These are phyloP conservation scores for Platysternon megacephalum DNA, from an alignment of 2,113 vertebrate genomes.

Conservation along the genomic window DNA sequence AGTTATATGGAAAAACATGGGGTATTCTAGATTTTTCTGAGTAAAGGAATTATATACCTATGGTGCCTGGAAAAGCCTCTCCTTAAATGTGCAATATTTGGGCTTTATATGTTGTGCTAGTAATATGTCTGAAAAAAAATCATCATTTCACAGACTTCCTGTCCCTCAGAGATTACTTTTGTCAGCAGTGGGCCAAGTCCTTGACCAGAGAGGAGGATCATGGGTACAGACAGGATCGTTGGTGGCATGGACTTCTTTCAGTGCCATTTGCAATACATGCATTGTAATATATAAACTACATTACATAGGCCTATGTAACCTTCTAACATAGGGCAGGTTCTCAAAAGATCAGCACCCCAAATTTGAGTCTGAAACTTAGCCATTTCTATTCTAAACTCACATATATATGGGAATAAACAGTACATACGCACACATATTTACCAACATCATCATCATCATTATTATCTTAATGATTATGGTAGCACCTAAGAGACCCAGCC, in stretches of 20 bases:
- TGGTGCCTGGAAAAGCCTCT: not conserved
- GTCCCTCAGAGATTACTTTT: not conserved
- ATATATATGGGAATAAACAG: not conserved
- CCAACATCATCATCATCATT: not conserved
- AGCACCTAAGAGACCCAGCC: not conserved
- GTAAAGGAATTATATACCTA: not conserved
- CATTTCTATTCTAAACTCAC: not conserved
- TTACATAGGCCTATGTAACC: not conserved
- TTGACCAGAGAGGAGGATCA: not conserved
- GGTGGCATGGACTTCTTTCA: not conserved
- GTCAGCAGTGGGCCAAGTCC: not conserved
- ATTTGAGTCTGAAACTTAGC: not conserved
- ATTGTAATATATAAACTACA: not conserved
- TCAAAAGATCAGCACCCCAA: not conserved
- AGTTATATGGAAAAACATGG: not conserved
- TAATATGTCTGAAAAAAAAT: not conserved
- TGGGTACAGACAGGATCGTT: not conserved
- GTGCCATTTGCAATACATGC: not conserved
- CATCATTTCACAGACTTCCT: not conserved
- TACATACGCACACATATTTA: not conserved
- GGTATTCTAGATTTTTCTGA: not conserved
- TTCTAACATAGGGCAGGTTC: not conserved
- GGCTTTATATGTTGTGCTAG: not conserved
- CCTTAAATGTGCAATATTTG: not conserved
- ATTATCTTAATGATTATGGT: not conserved